These are phyloP conservation scores for Ceryle rudis DNA, from an alignment of 2,797 vertebrate genomes.

Conservation along the genomic window DNA sequence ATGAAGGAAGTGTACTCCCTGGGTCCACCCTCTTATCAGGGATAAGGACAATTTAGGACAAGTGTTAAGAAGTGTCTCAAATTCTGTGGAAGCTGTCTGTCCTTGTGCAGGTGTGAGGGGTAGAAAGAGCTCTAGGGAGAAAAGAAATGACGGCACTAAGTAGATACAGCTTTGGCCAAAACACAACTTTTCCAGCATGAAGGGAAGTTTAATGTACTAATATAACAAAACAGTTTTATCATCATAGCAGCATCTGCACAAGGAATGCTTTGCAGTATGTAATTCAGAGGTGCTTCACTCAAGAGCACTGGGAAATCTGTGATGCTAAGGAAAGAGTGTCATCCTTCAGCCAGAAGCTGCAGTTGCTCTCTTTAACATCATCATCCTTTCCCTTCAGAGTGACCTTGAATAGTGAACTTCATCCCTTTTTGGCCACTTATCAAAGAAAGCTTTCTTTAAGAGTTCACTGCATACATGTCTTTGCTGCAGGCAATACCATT, in stretches of 20 bases:
- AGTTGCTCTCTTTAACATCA: background rate
- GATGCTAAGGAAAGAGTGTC: background rate
- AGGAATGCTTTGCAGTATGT: background rate
- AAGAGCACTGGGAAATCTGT: background rate
- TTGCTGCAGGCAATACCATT: background rate
- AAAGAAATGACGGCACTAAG: background rate
- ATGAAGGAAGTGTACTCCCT: background rate
- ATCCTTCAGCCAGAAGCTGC: background rate
- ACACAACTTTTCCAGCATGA: rapidly evolving
- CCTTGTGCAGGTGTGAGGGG: background rate
- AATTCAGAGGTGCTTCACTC: background rate
- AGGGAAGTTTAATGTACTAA: background rate
- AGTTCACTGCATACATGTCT: background rate
- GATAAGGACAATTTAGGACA: background rate
- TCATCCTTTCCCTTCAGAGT: background rate
- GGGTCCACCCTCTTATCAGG: background rate
- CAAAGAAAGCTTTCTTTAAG: background rate
- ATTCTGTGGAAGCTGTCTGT: background rate
- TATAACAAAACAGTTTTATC: background rate
- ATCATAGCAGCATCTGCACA: background rate
- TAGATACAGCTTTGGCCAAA: background rate
- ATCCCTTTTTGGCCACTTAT: background rate
- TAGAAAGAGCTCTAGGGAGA: background rate
- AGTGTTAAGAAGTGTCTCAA: background rate
- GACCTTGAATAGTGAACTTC: background rate